Conservation (phyloP, 2,888 invertebrate genomes). For the Spodoptera exigua region DNA sequence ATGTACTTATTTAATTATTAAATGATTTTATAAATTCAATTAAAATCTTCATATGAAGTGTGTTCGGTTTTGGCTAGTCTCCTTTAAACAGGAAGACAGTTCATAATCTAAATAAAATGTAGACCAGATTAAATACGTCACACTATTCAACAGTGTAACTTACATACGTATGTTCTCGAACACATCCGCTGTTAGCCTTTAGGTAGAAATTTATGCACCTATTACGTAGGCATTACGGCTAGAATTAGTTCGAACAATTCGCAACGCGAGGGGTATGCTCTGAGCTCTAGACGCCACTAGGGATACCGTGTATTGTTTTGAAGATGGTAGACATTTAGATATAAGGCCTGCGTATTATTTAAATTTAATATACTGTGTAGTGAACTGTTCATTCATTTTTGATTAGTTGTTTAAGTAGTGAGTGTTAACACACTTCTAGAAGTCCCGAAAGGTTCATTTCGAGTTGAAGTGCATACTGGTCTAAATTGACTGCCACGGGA, state of each 20-base stretch:
- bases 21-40: too few species aligned
- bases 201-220: conserved; percentile 57
- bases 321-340: conserved; percentile 27
- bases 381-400: too few species aligned
- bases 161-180: conserved; percentile 33
- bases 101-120: conserved; percentile 22
- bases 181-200: conserved; percentile 53
- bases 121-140: conserved; percentile 14
- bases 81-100: conserved; percentile 7
- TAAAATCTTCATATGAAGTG: neutral
- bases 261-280: conserved; percentile 68
- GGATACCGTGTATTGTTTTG: conserved; percentile 46
- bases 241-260: conserved; percentile 78
- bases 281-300: conserved; percentile 51
- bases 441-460: too few species aligned
- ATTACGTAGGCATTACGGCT: conserved; percentile 62
- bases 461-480: too few species aligned
- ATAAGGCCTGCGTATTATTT: conserved; percentile 22
- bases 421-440: too few species aligned
- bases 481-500: too few species aligned
- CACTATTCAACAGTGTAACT: conserved; percentile 27
- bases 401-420: too few species aligned
- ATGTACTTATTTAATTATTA: neutral
- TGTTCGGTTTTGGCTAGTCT: conserved; percentile 9
- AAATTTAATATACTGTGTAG: too few species aligned